Percentiles rank a stretch among this genome's conserved stretches.
Evolutionary conservation across 2,888 invertebrate species (phyloP).

Genomic region (Spilosoma lubricipeda): DNA sequence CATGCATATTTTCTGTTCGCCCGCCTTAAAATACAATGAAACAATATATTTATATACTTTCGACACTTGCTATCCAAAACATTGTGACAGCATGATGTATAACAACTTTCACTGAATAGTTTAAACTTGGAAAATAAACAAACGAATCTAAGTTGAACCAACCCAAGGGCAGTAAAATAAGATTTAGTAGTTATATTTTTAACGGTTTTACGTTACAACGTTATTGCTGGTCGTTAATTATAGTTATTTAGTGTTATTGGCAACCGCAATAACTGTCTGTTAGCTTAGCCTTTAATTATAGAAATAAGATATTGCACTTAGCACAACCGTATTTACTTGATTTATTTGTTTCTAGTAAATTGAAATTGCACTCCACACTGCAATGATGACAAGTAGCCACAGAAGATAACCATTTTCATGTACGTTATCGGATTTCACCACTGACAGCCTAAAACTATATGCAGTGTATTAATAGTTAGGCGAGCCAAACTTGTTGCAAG

Average conservation of each 20-base stretch:
- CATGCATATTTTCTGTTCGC: no score
- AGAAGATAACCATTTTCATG: not conserved
- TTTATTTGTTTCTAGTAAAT: not conserved
- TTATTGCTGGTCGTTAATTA: conserved; percentile 23
- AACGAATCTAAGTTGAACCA: not conserved
- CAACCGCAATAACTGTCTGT: conserved; percentile 6
- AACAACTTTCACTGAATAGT: not conserved
- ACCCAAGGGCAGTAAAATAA: conserved; percentile 13
- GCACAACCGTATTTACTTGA: not conserved
- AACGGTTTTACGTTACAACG: conserved; percentile 14
- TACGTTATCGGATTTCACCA: not conserved
- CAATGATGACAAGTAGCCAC: not conserved
- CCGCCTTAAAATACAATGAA: not conserved
- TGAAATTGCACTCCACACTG: not conserved
- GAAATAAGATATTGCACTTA: not conserved
- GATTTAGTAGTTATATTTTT: conserved; percentile 21
- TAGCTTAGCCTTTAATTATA: conserved; percentile 6
- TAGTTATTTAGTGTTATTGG: conserved; percentile 23
- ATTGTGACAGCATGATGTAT: not conserved
- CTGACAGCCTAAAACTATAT: not conserved
- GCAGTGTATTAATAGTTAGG: not conserved
- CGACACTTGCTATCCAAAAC: not conserved
- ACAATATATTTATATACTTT: not conserved
- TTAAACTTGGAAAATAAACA: not conserved
- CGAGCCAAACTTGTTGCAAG: no score